Percentiles rank a stretch among this genome's conserved stretches.
Evolutionary conservation across 2,888 invertebrate genomes (phyloP).

Genomic region (Helleia helle): DNA sequence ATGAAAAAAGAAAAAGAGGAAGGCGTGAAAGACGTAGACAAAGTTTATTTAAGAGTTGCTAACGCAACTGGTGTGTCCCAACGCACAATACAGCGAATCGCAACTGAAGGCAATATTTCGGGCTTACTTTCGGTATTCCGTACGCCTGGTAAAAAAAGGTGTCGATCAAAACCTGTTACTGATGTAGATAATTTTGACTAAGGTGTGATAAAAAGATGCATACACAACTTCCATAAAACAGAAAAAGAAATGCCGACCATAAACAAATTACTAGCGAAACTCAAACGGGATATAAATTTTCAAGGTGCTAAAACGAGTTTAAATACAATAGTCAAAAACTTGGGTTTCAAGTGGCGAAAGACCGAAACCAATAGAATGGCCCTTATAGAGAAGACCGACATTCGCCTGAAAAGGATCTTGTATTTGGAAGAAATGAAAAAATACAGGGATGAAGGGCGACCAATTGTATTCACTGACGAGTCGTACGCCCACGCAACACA

Average conservation of each 20-base stretch:
- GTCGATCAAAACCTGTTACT: too few species aligned
- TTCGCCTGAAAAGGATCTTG: constrained; percentile 23
- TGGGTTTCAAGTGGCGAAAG: constrained; percentile 24
- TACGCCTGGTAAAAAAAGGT: too few species aligned
- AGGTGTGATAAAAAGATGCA: too few species aligned
- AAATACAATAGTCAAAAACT: constrained; percentile 19
- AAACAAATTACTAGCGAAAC: constrained; percentile 10
- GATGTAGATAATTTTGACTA: too few species aligned
- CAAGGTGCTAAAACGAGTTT: constrained; percentile 21
- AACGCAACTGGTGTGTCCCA: too few species aligned
- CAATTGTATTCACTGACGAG: constrained; percentile 21
- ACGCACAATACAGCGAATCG: too few species aligned
- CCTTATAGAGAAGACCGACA: constrained; percentile 21
- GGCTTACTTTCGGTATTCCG: too few species aligned
- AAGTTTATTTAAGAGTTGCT: too few species aligned
- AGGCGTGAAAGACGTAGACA: too few species aligned
- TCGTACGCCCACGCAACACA: constrained; percentile 22
- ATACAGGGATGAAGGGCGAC: constrained; percentile 19
- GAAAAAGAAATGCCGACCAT: constrained; percentile 8
- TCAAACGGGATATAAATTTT: constrained; percentile 21
- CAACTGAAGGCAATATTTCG: too few species aligned
- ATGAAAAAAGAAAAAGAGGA: too few species aligned
- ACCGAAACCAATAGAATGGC: constrained; percentile 24
- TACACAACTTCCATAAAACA: too few species aligned
- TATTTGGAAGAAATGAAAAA: constrained; percentile 20